A percentile compares a stretch with the other conserved stretches of the same genome.
phyloP scores from a whole-genome alignment of 2,113 vertebrate genomes.

The Corydoras sp. region DNA sequence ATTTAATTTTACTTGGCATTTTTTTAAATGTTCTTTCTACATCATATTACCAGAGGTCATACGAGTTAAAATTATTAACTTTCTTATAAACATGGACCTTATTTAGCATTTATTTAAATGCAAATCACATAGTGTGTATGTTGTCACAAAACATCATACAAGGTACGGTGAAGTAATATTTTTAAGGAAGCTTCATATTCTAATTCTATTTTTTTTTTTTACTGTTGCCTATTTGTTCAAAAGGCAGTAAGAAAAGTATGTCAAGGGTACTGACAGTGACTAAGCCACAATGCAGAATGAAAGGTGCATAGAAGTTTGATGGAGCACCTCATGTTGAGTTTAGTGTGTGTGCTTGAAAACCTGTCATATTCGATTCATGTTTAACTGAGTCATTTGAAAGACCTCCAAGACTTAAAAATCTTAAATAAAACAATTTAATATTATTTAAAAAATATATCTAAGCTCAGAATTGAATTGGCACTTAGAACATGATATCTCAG shows the following conservation, averaged over 20 bases:
- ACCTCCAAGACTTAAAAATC: too few relatives aligned
- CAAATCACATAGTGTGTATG: neutral
- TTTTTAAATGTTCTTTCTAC: too few relatives aligned
- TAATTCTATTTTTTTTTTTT: too few relatives aligned
- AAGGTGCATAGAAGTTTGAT: constrained; percentile 1
- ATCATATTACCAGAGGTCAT: too few relatives aligned
- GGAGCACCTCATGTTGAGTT: constrained; percentile 2
- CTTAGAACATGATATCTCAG: too few relatives aligned
- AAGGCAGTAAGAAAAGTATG: constrained; percentile 10
- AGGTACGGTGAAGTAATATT: neutral
- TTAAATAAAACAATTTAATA: too few relatives aligned
- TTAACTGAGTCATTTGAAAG: too few relatives aligned
- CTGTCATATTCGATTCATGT: too few relatives aligned
- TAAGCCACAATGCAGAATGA: constrained; percentile 18
- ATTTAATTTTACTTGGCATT: too few relatives aligned
- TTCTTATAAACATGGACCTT: neutral
- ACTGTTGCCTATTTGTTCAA: neutral
- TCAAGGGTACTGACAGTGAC: constrained; percentile 16
- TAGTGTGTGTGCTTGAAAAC: neutral
- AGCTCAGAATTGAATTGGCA: too few relatives aligned
- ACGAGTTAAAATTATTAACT: too few relatives aligned
- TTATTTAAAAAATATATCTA: too few relatives aligned
- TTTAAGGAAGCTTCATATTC: neutral
- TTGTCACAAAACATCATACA: neutral
- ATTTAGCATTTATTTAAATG: constrained; percentile 1